Percentiles rank a stretch among this genome's conserved stretches.
Conservation (phyloP, 2,888 invertebrate species). For the Bellardia bayeri region DNA sequence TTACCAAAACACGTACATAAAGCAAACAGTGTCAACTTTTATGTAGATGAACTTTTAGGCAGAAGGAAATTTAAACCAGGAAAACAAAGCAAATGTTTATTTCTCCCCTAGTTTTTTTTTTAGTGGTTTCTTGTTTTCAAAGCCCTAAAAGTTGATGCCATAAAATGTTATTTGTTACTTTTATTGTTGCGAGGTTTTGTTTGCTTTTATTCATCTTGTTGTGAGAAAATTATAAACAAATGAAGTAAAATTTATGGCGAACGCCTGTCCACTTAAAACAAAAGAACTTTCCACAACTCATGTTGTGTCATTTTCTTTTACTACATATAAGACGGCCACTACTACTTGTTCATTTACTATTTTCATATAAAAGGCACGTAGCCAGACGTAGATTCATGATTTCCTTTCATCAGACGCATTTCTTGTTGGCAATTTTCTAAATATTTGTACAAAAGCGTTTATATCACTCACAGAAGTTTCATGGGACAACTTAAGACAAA, state of each 20-base stretch:
- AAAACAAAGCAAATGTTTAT: constrained; percentile 34
- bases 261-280: constrained; percentile 68
- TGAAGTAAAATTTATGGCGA: constrained; percentile 67
- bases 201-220: constrained; percentile 10
- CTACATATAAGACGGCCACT: neutral
- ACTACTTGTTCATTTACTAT: neutral
- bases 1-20: neutral
- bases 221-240: constrained; percentile 68
- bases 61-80: neutral
- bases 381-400: constrained; percentile 33
- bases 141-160: constrained; percentile 10
- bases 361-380: constrained; percentile 32
- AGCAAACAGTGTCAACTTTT: neutral
- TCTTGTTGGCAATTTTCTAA: neutral
- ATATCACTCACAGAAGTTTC: neutral
- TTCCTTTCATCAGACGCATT: constrained; percentile 22
- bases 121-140: neutral
- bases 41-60: neutral
- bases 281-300: constrained; percentile 43
- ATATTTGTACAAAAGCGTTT: neutral
- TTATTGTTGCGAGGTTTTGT: constrained; percentile 19
- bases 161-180: constrained; percentile 37
- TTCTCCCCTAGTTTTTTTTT: constrained; percentile 3
- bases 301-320: constrained; percentile 33
- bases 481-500: constrained; percentile 18